Evolutionary conservation across 2,797 vertebrate genomes (phyloP).

Genomic region (Gorsachius magnificus): DNA sequence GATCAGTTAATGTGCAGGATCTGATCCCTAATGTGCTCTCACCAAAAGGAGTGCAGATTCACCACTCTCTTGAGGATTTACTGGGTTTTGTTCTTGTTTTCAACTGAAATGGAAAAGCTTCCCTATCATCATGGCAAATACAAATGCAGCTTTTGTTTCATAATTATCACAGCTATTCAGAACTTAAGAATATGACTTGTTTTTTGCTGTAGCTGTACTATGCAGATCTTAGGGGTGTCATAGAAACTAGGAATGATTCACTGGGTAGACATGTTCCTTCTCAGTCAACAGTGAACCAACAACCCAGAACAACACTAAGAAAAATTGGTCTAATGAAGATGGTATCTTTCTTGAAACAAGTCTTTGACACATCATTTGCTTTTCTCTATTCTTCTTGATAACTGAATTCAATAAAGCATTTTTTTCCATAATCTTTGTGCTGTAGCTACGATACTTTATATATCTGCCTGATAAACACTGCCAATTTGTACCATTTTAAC

Average conservation of each 20-base stretch:
- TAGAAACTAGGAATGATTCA: conserved; percentile 48
- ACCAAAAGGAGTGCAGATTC: neutral
- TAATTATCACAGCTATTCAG: conserved; percentile 34
- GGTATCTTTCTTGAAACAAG: neutral
- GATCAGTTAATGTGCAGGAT: neutral
- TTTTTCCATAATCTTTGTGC: neutral
- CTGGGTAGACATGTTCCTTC: neutral
- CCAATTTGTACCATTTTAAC: neutral
- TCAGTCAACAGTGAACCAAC: neutral
- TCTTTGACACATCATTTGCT: neutral
- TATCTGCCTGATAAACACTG: neutral
- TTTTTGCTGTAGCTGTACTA: conserved; percentile 10
- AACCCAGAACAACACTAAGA: neutral
- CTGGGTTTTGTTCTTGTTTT: neutral
- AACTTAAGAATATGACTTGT: conserved; percentile 6
- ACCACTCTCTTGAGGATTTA: neutral
- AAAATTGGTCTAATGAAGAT: conserved; percentile 1
- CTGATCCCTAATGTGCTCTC: neutral
- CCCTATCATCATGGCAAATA: neutral
- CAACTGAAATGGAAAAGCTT: conserved; percentile 4
- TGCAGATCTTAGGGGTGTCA: conserved; percentile 32
- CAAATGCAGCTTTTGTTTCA: conserved; percentile 2
- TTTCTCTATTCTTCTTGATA: neutral
- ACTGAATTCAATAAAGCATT: neutral
- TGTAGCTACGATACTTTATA: neutral